These are phyloP conservation scores for Ganaspis brasiliensis DNA, from an alignment of 2,888 invertebrate genomes.

Conservation along the genomic window DNA sequence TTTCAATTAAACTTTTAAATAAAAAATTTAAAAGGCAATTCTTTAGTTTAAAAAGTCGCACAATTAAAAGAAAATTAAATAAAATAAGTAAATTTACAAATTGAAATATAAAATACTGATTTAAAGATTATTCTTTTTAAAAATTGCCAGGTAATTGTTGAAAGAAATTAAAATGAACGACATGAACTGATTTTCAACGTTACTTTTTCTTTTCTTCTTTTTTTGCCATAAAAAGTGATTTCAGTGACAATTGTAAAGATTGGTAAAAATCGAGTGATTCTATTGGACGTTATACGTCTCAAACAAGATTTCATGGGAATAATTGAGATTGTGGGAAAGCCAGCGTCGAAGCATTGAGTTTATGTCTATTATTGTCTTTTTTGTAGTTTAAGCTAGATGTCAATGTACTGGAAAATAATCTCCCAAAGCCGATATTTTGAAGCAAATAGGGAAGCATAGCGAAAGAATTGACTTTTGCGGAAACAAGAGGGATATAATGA, in stretches of 20 bases:
- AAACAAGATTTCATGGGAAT: conserved; percentile 16
- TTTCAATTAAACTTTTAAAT: too few relatives aligned
- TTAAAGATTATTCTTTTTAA: too few relatives aligned
- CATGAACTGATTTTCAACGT: too few relatives aligned
- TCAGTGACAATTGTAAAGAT: conserved; percentile 14
- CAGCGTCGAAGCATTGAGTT: conserved; percentile 16
- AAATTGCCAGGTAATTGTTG: too few relatives aligned
- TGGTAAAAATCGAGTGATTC: conserved; percentile 5
- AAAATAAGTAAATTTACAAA: too few relatives aligned
- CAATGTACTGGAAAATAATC: conserved; percentile 31
- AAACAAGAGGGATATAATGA: not conserved
- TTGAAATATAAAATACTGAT: too few relatives aligned
- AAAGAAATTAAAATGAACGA: too few relatives aligned
- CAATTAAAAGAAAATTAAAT: too few relatives aligned
- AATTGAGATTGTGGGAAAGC: conserved; percentile 32
- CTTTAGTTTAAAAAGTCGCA: too few relatives aligned
- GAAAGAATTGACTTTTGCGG: not conserved
- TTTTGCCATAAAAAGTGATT: not conserved
- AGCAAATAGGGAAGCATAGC: not conserved
- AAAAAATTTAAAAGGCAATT: too few relatives aligned
- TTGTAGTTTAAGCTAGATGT: conserved; percentile 35
- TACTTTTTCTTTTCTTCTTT: not conserved
- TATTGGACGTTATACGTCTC: not conserved
- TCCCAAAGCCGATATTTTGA: conserved; percentile 3
- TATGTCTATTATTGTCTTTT: conserved; percentile 30